Conservation (phyloP, 1,140 invertebrate genomes). For the Eciton burchellii region DNA sequence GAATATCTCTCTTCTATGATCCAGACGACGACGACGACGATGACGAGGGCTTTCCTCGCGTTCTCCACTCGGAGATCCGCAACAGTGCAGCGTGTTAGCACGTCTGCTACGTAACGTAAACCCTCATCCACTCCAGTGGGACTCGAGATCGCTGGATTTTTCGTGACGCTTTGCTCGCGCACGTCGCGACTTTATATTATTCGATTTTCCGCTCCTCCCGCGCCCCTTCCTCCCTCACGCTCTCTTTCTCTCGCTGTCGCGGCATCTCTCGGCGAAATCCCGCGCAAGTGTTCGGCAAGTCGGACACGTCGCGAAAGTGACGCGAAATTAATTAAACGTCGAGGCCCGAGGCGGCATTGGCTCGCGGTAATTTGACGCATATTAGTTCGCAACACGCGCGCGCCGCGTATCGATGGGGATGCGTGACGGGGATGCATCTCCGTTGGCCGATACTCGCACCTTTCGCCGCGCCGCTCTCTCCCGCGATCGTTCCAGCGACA, state of each 20-base stretch:
- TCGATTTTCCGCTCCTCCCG: neutral
- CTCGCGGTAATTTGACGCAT: no score
- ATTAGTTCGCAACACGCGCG: neutral
- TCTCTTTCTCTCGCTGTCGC: neutral
- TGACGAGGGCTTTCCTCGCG: neutral
- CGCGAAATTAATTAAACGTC: neutral
- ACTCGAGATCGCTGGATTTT: slow-evolving; percentile 30
- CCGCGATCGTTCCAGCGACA: slow-evolving; percentile 21
- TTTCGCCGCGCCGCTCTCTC: slow-evolving; percentile 15
- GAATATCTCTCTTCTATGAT: slow-evolving; percentile 27
- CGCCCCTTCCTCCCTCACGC: neutral
- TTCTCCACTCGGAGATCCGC: slow-evolving; percentile 10
- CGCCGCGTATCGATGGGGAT: neutral
- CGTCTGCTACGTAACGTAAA: slow-evolving; percentile 36
- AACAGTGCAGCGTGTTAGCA: slow-evolving; percentile 30
- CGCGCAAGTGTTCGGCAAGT: neutral
- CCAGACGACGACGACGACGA: neutral
- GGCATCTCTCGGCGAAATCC: neutral
- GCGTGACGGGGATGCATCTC: neutral
- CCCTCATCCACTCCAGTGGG: slow-evolving; percentile 24
- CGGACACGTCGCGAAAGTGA: neutral
- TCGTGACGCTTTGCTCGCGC: neutral
- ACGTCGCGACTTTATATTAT: neutral
- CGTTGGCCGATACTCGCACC: slow-evolving; percentile 32
- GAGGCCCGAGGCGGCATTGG: neutral